These are phyloP conservation scores for Cyaniris semiargus DNA, from an alignment of 2,888 invertebrate genomes.

Conservation along the genomic window DNA sequence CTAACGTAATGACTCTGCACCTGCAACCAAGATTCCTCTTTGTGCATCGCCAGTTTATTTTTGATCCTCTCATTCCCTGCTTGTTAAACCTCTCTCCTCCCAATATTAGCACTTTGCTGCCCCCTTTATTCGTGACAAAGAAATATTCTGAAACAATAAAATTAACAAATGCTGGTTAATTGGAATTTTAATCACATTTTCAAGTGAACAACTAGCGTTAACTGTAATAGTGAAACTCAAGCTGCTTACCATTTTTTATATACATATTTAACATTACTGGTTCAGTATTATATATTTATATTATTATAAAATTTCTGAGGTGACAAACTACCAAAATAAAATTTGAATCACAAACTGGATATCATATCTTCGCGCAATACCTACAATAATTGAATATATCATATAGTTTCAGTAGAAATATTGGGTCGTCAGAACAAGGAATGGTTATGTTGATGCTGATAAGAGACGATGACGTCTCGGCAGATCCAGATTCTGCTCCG, in stretches of 20 bases:
- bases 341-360: too few species aligned
- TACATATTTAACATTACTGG: too few species aligned
- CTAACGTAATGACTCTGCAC: slow-evolving; percentile 46
- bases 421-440: background rate
- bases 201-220: background rate
- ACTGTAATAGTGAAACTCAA: background rate
- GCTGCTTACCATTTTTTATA: background rate
- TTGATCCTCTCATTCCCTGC: slow-evolving; percentile 27
- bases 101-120: slow-evolving; percentile 33
- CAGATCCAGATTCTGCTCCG: slow-evolving; percentile 39
- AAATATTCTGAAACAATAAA: slow-evolving; percentile 21
- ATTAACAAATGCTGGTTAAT: background rate
- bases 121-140: slow-evolving; percentile 34
- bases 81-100: slow-evolving; percentile 36
- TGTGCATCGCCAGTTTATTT: slow-evolving; percentile 45
- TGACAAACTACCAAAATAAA: too few species aligned
- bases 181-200: background rate
- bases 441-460: slow-evolving; percentile 34
- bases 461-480: slow-evolving; percentile 29
- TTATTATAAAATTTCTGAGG: too few species aligned
- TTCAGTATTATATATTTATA: too few species aligned
- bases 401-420: too few species aligned
- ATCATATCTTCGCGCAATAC: too few species aligned
- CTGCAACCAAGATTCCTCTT: slow-evolving; percentile 48
- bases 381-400: too few species aligned